Percentiles rank a stretch among this genome's conserved stretches.
These are phyloP conservation scores for Trinectes maculatus DNA, from an alignment of 2,113 vertebrate species.

Conservation along the genomic window DNA sequence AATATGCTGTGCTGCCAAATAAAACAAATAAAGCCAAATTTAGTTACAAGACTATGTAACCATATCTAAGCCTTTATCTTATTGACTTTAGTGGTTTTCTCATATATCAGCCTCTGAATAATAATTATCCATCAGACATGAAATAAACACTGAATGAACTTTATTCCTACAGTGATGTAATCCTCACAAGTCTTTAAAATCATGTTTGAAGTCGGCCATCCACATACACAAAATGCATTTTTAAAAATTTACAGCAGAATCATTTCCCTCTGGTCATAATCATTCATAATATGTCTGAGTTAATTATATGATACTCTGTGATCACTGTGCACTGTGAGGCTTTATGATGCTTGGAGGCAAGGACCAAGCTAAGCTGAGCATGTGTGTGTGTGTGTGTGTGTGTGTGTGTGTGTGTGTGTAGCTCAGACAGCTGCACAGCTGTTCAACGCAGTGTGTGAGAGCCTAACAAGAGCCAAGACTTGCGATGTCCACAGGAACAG, in stretches of 20 bases:
- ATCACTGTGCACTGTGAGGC: neutral
- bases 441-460: conserved; percentile 36
- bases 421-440: conserved; percentile 47
- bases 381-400: neutral
- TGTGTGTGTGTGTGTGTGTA: conserved; percentile 25
- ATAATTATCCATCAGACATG: neutral
- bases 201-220: neutral
- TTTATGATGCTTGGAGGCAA: conserved; percentile 10
- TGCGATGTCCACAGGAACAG: conserved; percentile 43
- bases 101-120: neutral
- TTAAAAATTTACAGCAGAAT: neutral
- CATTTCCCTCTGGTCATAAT: neutral
- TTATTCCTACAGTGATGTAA: neutral
- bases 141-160: neutral
- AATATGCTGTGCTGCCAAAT: no score
- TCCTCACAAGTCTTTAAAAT: no score
- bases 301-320: neutral
- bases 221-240: neutral
- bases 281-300: neutral
- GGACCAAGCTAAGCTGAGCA: neutral
- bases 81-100: neutral
- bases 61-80: no score
- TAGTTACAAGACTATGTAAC: neutral
- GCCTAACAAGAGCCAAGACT: conserved; percentile 52
- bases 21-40: neutral